Percentiles rank a stretch among this genome's conserved stretches.
These are phyloP conservation scores for Meriones psammophilus DNA, from an alignment of 2,797 vertebrate species.

Conservation along the genomic window DNA sequence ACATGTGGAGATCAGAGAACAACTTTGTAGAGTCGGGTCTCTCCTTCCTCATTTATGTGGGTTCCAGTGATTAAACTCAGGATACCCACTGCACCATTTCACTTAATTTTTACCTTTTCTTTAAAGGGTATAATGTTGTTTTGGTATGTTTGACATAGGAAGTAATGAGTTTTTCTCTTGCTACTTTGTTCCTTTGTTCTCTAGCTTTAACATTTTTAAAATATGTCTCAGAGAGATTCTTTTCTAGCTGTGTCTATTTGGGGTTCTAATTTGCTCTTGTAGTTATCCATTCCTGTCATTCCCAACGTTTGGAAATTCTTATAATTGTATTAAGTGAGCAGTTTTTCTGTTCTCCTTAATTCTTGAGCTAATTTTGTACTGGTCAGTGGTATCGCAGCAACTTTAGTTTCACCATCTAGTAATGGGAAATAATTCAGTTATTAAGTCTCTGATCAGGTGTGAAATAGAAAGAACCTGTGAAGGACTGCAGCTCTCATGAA, in stretches of 20 bases:
- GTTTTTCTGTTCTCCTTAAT: neutral
- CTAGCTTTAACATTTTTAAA: neutral
- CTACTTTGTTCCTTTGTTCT: neutral
- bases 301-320: neutral
- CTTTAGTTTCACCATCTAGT: neutral
- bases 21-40: neutral
- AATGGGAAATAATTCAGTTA: slow-evolving; percentile 14
- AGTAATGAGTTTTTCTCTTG: neutral
- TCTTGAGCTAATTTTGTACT: neutral
- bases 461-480: neutral
- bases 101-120: neutral
- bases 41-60: neutral
- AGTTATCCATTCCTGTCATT: neutral
- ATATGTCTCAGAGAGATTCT: neutral
- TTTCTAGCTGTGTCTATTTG: neutral
- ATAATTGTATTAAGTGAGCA: neutral
- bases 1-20: neutral
- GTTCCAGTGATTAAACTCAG: no score
- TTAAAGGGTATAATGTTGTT: neutral
- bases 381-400: neutral
- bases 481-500: neutral
- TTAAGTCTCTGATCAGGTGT: neutral
- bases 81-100: neutral
- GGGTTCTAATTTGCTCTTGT: neutral
- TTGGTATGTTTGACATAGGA: neutral